Conservation (phyloP, 2,888 invertebrate genomes). For the Diaprepes abbreviatus region DNA sequence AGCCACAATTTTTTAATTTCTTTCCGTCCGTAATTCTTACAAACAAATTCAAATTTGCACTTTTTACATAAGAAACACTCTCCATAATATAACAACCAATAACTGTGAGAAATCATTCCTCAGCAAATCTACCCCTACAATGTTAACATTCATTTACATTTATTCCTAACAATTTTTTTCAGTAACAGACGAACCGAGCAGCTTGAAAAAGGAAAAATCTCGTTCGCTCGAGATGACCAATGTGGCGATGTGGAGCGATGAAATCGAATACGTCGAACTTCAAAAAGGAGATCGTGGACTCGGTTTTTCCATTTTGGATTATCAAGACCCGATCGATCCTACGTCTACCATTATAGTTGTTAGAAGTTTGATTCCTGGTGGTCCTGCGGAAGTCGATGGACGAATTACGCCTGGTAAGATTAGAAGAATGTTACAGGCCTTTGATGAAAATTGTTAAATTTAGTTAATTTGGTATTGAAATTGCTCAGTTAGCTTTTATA, state of each 20-base stretch:
- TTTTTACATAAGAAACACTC: too few species aligned
- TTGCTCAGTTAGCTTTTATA: too few species aligned
- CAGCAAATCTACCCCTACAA: too few species aligned
- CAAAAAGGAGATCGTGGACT: constrained; percentile 95
- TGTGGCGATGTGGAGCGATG: constrained; percentile 96
- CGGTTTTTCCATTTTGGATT: constrained; percentile 98
- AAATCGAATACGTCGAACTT: constrained; percentile 91
- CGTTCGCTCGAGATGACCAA: constrained; percentile 87
- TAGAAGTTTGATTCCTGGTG: constrained; percentile 96
- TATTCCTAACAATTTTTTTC: not conserved
- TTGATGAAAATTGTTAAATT: not conserved
- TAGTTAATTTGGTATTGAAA: not conserved
- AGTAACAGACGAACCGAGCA: constrained; percentile 70
- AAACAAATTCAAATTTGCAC: too few species aligned
- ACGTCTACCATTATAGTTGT: constrained; percentile 97
- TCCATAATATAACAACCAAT: too few species aligned
- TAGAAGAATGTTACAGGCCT: not conserved
- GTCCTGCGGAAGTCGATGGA: constrained; percentile 96
- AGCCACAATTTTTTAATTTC: too few species aligned
- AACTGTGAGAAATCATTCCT: too few species aligned
- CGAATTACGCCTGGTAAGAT: constrained; percentile 65
- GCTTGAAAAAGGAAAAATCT: constrained; percentile 80
- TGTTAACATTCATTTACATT: too few species aligned
- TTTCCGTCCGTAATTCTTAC: too few species aligned
- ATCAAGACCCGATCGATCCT: constrained; percentile 97